Conservation (phyloP, 2,888 invertebrate genomes). For the Hoplodrina ambigua region DNA sequence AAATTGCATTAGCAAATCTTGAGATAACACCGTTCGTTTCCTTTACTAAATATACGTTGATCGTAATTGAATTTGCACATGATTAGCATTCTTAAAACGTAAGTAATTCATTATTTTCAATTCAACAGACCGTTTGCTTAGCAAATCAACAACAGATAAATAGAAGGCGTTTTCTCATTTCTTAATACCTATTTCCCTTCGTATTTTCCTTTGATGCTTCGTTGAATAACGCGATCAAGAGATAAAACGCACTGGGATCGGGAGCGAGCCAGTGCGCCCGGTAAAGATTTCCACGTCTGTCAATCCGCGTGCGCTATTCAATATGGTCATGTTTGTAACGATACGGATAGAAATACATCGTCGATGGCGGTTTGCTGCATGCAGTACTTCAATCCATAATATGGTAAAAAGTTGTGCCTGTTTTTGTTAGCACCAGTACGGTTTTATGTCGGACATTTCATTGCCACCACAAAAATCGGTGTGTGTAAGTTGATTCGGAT, state of each 20-base stretch:
- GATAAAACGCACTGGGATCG: constrained; percentile 85
- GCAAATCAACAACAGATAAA: constrained; percentile 79
- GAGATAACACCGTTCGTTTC: constrained; percentile 6
- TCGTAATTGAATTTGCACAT: neutral
- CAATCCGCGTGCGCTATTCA: constrained; percentile 71
- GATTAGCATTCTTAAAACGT: neutral
- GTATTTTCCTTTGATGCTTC: constrained; percentile 87
- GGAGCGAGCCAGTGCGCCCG: constrained; percentile 74
- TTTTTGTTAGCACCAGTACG: constrained; percentile 6
- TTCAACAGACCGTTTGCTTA: constrained; percentile 72
- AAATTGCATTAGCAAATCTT: constrained; percentile 19
- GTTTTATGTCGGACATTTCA: constrained; percentile 27
- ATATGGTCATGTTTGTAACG: constrained; percentile 71
- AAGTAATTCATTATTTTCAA: constrained; percentile 50
- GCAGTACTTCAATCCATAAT: constrained; percentile 20
- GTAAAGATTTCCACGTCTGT: constrained; percentile 76
- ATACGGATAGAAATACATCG: constrained; percentile 57
- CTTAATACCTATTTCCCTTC: constrained; percentile 80
- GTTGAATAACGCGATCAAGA: constrained; percentile 88
- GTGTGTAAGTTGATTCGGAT: constrained; percentile 31
- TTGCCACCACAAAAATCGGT: constrained; percentile 2
- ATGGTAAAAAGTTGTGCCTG: constrained; percentile 19
- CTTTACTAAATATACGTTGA: neutral
- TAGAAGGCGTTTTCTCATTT: constrained; percentile 80
- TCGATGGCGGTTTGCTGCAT: constrained; percentile 4